phyloP scores from a whole-genome alignment of 2,888 invertebrate species.

The Oithona nana region DNA sequence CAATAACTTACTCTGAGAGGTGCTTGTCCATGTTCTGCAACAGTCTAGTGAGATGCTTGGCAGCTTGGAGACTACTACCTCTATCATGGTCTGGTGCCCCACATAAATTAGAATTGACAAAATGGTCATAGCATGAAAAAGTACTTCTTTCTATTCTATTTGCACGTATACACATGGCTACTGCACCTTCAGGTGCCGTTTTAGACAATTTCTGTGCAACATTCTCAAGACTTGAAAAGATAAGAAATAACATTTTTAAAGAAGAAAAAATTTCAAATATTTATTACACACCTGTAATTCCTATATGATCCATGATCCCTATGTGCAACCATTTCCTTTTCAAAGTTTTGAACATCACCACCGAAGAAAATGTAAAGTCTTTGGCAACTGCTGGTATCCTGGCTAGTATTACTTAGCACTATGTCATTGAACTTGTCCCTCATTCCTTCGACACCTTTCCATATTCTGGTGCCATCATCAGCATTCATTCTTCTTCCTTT shows the following conservation, averaged over 20 bases:
- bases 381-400: not conserved
- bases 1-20: not conserved
- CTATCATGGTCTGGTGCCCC: not conserved
- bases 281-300: too few species aligned
- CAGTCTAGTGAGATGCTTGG: not conserved
- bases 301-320: not conserved
- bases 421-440: too few species aligned
- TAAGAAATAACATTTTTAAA: too few species aligned
- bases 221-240: too few species aligned
- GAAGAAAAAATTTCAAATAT: too few species aligned
- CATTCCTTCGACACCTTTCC: too few species aligned
- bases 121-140: not conserved
- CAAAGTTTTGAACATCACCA: not conserved
- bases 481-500: not conserved
- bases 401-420: not conserved
- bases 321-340: not conserved
- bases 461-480: too few species aligned
- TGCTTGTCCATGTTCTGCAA: not conserved
- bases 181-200: not conserved
- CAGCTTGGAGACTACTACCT: not conserved
- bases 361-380: conserved; percentile 2
- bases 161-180: not conserved
- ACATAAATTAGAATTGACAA: not conserved
- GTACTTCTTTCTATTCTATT: too few species aligned
- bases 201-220: not conserved